Conservation (phyloP, 2,113 vertebrate genomes). For the Ellobius talpinus region DNA sequence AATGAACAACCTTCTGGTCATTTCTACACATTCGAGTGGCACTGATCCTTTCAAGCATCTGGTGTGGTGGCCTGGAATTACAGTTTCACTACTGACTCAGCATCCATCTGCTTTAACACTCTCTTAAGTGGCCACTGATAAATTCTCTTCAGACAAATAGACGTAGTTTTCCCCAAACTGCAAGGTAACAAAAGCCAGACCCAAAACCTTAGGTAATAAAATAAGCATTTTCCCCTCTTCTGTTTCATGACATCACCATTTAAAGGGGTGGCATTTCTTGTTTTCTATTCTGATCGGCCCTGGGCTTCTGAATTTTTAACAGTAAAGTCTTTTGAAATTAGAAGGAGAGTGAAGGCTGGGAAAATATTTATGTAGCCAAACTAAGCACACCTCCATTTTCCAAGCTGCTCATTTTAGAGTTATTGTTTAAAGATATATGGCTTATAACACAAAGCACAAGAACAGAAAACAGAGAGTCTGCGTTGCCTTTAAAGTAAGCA, state of each 20-base stretch:
- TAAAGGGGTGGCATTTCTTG: constrained; percentile 1
- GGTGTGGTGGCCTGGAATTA: background rate
- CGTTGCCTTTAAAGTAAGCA: background rate
- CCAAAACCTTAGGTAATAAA: constrained; percentile 33
- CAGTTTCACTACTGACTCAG: background rate
- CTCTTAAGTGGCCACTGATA: background rate
- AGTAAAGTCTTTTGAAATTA: background rate
- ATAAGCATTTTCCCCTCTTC: constrained; percentile 53
- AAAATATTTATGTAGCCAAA: constrained; percentile 21
- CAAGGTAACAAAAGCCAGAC: constrained; percentile 52
- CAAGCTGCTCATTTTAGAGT: background rate
- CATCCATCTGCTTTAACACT: background rate
- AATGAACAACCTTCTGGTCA: background rate
- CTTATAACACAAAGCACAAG: background rate
- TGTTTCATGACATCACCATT: background rate
- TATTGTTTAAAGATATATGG: background rate
- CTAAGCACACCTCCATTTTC: background rate
- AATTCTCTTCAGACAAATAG: constrained; percentile 29
- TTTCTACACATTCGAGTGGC: background rate
- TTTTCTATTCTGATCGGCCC: background rate
- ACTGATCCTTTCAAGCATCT: background rate
- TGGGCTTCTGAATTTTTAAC: constrained; percentile 7
- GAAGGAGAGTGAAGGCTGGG: background rate
- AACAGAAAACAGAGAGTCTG: background rate
- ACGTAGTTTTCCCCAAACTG: background rate